These are phyloP conservation scores for Neoarius graeffei DNA, from an alignment of 2,113 vertebrate species.

Conservation along the genomic window DNA sequence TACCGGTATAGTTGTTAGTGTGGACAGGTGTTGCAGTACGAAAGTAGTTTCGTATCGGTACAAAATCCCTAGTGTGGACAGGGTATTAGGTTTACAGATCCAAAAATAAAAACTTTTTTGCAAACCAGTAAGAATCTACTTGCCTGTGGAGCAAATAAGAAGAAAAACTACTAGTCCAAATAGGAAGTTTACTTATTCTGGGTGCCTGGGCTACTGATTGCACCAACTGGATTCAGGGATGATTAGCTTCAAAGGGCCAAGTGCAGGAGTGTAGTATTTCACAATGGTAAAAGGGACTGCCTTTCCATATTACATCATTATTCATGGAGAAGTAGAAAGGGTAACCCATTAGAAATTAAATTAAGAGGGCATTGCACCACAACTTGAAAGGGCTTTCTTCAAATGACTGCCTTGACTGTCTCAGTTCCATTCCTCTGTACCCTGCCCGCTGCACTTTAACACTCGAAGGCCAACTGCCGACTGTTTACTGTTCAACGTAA, in stretches of 20 bases:
- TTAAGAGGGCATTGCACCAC: neutral
- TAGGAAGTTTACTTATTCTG: neutral
- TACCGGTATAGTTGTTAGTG: too few relatives aligned
- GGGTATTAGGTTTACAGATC: neutral
- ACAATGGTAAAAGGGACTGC: neutral
- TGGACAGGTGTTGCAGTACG: too few relatives aligned
- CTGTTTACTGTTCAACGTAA: neutral
- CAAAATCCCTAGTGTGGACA: too few relatives aligned
- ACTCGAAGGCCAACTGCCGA: neutral
- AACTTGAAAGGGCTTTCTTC: slow-evolving; percentile 37
- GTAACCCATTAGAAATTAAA: neutral
- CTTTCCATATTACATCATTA: neutral
- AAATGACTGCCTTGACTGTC: slow-evolving; percentile 30
- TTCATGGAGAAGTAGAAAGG: neutral
- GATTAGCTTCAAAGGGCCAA: neutral
- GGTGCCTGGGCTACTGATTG: neutral
- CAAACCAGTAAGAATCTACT: neutral
- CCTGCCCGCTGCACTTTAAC: neutral
- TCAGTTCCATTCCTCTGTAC: slow-evolving; percentile 1
- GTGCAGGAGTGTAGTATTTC: neutral
- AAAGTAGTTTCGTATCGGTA: too few relatives aligned
- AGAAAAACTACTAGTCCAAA: neutral
- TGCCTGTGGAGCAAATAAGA: neutral
- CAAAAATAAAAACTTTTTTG: neutral
- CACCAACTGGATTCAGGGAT: neutral